A percentile compares a stretch with the other conserved stretches of the same genome.
Evolutionary conservation across 2,888 invertebrate species (phyloP).

Genomic region (Lepidochitona cinerea): DNA sequence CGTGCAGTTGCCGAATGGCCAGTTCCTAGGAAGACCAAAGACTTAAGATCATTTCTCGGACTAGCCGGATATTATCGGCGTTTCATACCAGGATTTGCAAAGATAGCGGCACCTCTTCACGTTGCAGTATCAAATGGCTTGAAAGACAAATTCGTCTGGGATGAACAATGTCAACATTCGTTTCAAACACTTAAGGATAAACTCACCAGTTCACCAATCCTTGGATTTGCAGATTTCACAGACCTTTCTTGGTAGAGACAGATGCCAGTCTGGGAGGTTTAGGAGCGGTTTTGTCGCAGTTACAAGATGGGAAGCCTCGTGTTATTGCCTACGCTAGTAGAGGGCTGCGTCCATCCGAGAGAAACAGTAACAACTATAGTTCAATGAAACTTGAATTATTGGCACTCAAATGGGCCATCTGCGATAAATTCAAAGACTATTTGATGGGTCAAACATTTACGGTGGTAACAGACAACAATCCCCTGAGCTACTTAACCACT

Average conservation of each 20-base stretch:
- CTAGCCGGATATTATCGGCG: neutral
- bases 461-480: constrained; percentile 17
- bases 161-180: neutral
- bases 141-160: neutral
- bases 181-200: neutral
- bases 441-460: constrained; percentile 9
- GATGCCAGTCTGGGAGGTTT: neutral
- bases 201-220: neutral
- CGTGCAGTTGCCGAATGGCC: neutral
- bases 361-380: neutral
- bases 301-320: neutral
- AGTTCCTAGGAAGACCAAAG: neutral
- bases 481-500: constrained; percentile 11
- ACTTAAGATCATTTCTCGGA: constrained; percentile 1
- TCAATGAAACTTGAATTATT: constrained; percentile 25
- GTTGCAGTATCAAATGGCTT: neutral
- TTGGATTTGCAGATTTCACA: neutral
- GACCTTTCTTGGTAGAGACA: neutral
- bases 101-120: neutral
- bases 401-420: constrained; percentile 29
- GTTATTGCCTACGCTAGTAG: constrained; percentile 11
- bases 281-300: constrained; percentile 4
- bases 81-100: neutral
- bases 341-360: constrained; percentile 1
- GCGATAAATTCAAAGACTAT: constrained; percentile 21